These are phyloP conservation scores for Oeneis ivallda DNA, from an alignment of 2,888 invertebrate species.

Conservation along the genomic window DNA sequence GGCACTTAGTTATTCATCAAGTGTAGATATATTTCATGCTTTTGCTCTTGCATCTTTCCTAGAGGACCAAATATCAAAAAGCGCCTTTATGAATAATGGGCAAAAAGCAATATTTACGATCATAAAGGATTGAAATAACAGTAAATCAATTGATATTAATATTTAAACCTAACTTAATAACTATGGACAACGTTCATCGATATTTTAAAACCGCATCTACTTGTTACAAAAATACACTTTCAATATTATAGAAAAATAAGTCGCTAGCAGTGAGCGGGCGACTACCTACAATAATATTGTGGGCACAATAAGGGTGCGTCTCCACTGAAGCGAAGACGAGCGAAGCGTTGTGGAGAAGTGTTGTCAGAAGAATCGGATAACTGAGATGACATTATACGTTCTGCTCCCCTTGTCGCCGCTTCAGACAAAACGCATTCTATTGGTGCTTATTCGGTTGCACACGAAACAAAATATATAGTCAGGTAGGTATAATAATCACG, in stretches of 20 bases:
- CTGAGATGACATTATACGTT: no score
- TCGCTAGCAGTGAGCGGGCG: constrained; percentile 37
- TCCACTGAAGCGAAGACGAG: neutral
- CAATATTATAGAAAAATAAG: constrained; percentile 57
- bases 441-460: neutral
- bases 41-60: neutral
- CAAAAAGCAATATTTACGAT: neutral
- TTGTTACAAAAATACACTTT: constrained; percentile 61
- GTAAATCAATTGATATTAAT: neutral
- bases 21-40: neutral
- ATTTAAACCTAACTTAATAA: constrained; percentile 24
- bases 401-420: neutral
- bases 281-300: constrained; percentile 10
- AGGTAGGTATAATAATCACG: no score
- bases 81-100: neutral
- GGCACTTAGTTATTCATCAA: no score
- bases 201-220: constrained; percentile 36
- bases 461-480: neutral
- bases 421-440: neutral
- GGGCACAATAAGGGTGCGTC: constrained; percentile 1
- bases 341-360: neutral
- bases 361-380: no score
- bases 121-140: neutral
- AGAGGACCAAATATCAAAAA: neutral
- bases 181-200: constrained; percentile 34